Conservation (phyloP, 2,113 vertebrate species). For the human region GRCh38 chr18:41524501-41525000, state of each 20-base stretch:
- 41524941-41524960: not conserved
- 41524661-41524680: not conserved
- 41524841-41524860: not conserved
- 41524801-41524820: constrained; percentile 12
- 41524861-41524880: not conserved
- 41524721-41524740: not conserved
- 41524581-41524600: not conserved
- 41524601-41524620: not conserved
- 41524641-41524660: not conserved
- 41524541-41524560: not conserved
- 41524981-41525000: not conserved
- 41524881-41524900: constrained; percentile 29
- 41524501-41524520: not conserved
- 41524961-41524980: not conserved
- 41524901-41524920: not conserved
- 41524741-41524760: not conserved
- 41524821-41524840: not conserved
- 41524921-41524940: constrained; percentile 18
- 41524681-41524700: not conserved
- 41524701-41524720: not conserved
- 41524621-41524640: not conserved
- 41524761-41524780: not conserved
- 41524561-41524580: not conserved
- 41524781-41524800: constrained; percentile 7
- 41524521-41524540: not conserved